Conservation (phyloP, 2,113 vertebrate species). For the Guaruba guarouba region DNA sequence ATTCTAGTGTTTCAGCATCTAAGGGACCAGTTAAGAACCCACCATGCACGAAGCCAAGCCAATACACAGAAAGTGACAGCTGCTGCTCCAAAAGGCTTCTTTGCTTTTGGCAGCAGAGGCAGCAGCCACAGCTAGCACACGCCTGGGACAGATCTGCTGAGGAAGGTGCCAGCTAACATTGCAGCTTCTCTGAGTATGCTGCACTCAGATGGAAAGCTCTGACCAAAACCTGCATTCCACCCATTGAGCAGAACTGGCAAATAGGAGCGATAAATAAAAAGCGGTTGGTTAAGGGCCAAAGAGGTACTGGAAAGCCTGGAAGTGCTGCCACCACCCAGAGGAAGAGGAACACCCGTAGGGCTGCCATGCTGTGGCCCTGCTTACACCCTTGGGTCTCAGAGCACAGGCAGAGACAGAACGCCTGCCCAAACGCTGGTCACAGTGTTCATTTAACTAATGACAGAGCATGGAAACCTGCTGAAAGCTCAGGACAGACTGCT, state of each 20-base stretch:
- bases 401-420: not conserved
- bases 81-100: not conserved
- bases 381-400: not conserved
- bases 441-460: not conserved
- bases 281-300: not conserved
- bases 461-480: not conserved
- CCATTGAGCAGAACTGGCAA: not conserved
- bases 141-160: not conserved
- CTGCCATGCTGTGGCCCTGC: not conserved
- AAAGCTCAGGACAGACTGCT: not conserved
- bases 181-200: not conserved
- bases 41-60: not conserved
- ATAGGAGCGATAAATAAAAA: not conserved
- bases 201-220: not conserved
- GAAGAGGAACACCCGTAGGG: fast-evolving
- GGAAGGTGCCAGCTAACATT: not conserved
- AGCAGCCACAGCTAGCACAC: not conserved
- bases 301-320: not conserved
- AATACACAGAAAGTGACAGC: not conserved
- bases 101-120: not conserved
- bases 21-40: not conserved
- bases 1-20: not conserved
- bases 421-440: not conserved
- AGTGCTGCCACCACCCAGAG: fast-evolving
- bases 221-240: not conserved